Evolutionary conservation across 2,888 invertebrate species (phyloP).

Genomic region (Diachrysia chrysitis): DNA sequence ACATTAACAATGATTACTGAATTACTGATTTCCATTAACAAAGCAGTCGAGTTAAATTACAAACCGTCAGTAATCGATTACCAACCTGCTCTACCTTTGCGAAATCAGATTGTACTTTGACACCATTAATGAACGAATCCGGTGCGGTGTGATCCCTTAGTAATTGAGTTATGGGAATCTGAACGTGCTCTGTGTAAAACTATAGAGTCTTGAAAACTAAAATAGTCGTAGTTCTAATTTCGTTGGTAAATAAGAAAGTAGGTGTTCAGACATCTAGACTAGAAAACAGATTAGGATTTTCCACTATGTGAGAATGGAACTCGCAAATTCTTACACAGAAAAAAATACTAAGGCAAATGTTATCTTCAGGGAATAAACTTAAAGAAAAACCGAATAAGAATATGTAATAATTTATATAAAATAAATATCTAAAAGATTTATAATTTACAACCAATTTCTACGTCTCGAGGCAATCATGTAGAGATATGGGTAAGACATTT

Average conservation of each 20-base stretch:
- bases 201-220: not conserved
- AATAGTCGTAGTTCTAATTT: too few species aligned
- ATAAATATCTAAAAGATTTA: not conserved
- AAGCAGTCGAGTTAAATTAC: not conserved
- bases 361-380: not conserved
- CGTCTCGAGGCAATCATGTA: not conserved
- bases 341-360: not conserved
- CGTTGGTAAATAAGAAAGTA: too few species aligned
- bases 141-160: not conserved
- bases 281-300: too few species aligned
- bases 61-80: not conserved
- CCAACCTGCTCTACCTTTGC: not conserved
- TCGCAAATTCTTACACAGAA: too few species aligned
- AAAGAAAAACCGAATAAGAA: not conserved
- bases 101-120: not conserved
- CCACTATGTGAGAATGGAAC: not conserved
- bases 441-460: not conserved
- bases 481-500: slow-evolving; percentile 3
- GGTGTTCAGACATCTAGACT: too few species aligned
- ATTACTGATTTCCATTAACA: not conserved
- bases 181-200: not conserved
- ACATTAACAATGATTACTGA: too few species aligned
- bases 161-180: not conserved
- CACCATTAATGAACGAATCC: not conserved
- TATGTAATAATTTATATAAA: not conserved